These are phyloP conservation scores for Sylvia borin DNA, from an alignment of 2,797 vertebrate genomes.

Conservation along the genomic window DNA sequence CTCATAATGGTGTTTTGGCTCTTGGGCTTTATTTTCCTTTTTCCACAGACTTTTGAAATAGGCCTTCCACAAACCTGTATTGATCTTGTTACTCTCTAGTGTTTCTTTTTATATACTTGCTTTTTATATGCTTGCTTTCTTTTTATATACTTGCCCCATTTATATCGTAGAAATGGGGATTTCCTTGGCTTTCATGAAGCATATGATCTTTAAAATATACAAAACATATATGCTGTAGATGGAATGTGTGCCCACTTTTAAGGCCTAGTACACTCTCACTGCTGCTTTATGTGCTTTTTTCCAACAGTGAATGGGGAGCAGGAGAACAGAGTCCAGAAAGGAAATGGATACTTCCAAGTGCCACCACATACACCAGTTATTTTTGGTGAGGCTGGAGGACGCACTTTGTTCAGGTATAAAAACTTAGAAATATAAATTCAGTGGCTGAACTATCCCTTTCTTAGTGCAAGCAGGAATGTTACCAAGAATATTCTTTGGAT, in stretches of 20 bases:
- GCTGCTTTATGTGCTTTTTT: neutral
- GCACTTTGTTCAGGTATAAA: constrained; percentile 93
- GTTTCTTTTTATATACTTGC: neutral
- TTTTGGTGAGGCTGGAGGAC: constrained; percentile 96
- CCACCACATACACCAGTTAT: constrained; percentile 98
- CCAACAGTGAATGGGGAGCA: constrained; percentile 92
- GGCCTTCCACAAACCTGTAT: neutral
- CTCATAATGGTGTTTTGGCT: neutral
- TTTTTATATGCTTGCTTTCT: neutral
- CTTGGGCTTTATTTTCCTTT: neutral
- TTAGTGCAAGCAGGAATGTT: neutral
- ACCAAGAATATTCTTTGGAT: neutral
- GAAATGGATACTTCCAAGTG: constrained; percentile 98
- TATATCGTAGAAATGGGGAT: neutral
- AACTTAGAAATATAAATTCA: neutral
- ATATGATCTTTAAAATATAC: neutral
- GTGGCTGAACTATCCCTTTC: neutral
- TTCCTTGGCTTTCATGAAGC: neutral
- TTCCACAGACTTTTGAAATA: neutral
- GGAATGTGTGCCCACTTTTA: neutral
- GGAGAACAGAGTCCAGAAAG: constrained; percentile 94
- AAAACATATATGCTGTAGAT: neutral
- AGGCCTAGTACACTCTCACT: neutral
- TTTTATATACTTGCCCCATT: neutral
- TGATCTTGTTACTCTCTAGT: neutral